A percentile compares a stretch with the other conserved stretches of the same genome.
These are phyloP conservation scores for Bucco capensis DNA, from an alignment of 2,113 vertebrate genomes.

Conservation along the genomic window DNA sequence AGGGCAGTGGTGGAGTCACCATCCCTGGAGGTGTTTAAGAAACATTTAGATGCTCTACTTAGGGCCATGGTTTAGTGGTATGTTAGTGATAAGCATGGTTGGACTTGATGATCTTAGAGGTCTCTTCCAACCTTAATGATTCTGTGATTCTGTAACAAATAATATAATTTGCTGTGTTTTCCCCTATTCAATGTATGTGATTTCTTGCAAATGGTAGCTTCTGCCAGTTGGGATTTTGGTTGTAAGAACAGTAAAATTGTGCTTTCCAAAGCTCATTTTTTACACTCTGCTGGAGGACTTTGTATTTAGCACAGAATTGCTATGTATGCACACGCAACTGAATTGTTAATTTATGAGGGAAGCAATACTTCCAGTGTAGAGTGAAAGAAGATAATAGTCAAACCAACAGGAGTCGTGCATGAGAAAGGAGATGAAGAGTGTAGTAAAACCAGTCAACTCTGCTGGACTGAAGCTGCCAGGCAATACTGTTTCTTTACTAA, in stretches of 20 bases:
- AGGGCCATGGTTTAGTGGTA: no score
- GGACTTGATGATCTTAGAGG: no score
- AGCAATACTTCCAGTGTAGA: background rate
- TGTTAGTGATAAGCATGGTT: no score
- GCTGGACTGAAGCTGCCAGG: background rate
- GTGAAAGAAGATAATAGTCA: background rate
- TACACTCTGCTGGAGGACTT: background rate
- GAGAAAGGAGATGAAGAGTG: background rate
- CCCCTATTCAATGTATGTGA: fast-evolving
- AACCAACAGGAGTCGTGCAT: background rate
- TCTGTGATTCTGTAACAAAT: background rate
- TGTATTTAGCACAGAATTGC: background rate
- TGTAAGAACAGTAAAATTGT: background rate
- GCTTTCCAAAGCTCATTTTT: background rate
- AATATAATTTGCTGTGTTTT: background rate
- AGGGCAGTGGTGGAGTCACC: no score
- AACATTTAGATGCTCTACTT: no score
- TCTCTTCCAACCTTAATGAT: no score
- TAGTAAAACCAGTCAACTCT: background rate
- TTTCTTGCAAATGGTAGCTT: fast-evolving
- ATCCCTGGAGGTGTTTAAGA: no score
- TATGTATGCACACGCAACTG: background rate
- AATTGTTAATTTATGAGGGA: background rate
- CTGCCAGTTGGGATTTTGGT: background rate
- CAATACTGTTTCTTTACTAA: background rate